Evolutionary conservation across 2,888 invertebrate species (phyloP), one percentile per base, ranked within the genome.

Genomic region (Lithophane semibrunnea): DNA sequence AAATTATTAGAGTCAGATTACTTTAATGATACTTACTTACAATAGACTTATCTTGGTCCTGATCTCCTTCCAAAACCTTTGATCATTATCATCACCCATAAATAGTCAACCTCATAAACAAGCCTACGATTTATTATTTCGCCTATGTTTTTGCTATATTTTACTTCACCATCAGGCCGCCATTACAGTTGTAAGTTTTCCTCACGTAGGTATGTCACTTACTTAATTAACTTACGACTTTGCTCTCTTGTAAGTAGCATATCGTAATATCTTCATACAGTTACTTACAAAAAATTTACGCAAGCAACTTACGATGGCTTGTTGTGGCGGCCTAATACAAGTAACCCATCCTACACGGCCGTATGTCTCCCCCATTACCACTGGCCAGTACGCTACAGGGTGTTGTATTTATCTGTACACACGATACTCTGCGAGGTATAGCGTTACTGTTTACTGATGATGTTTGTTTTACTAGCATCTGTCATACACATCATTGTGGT

Each of bases 351-450:
- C 67, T 72, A 5, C 12, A 1, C 0, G 0, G 0, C 88, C 49
- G 85, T 86, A 10, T 75, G 82, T 88, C 72, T 73, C 88, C 74
- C 68, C 73, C 82, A 84, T 84, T 83, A 82, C 76, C 49, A 13
- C 75, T 21, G 75, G 29, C 74, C 76, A 70, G 65, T 44, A 56
- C 60, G 52, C 47, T 47, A 89, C 85, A 88, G 86, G 87, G 78
- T 83, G 88, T 82, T 88, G 81, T 87, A 81, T 89, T 90, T 89
- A 84, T 85, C 78, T 77, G 66, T 37, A 80, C 72, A 92, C 83
- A 65, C 77, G 88, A 90, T 80, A 88, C 82, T 75, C 61, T 52
- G 71, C 60, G 56, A 64, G 42, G 68, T 88, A 79, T 86, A 75
- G 24, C 44, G 73, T 90, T 86, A 84, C 88, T 89, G 86, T 91